These are phyloP conservation scores for Erythrocebus patas DNA, from an alignment of 2,113 vertebrate species.

Conservation along the genomic window DNA sequence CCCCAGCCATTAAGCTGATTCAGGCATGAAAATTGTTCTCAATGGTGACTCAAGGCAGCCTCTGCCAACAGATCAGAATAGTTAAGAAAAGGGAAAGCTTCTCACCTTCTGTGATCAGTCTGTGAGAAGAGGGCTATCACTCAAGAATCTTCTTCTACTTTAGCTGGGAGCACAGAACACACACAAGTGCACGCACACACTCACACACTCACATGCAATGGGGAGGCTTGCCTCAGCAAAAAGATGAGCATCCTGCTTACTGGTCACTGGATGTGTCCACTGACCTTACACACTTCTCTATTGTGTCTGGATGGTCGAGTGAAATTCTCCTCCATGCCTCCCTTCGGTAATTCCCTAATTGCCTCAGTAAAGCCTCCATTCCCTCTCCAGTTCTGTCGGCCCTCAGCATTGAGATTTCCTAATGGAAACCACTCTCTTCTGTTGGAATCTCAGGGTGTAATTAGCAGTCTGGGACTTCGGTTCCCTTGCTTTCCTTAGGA, in stretches of 20 bases:
- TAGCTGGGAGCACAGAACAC: fast-evolving
- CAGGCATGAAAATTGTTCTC: not conserved
- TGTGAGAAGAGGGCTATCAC: not conserved
- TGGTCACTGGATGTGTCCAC: not conserved
- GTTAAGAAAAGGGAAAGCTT: not conserved
- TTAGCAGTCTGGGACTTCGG: not conserved
- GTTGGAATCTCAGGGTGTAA: not conserved
- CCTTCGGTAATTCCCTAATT: conserved; percentile 3
- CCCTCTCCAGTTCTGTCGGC: not conserved
- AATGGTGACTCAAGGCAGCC: not conserved
- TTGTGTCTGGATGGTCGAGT: not conserved
- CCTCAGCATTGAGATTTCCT: not conserved
- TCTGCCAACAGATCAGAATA: not conserved
- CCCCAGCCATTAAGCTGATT: not conserved
- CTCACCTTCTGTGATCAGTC: not conserved
- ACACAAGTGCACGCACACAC: fast-evolving
- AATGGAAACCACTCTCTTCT: conserved; percentile 23
- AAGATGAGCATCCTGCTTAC: not conserved
- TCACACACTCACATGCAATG: not conserved
- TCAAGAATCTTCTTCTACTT: not conserved
- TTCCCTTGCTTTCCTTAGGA: not conserved
- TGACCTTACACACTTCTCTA: not conserved
- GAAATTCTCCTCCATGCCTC: not conserved
- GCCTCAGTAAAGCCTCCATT: not conserved
- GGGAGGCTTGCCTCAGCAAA: not conserved